A percentile compares a stretch with the other conserved stretches of the same genome.
phyloP scores from a whole-genome alignment of 2,888 invertebrate genomes.

The Pedicia rivosa region DNA sequence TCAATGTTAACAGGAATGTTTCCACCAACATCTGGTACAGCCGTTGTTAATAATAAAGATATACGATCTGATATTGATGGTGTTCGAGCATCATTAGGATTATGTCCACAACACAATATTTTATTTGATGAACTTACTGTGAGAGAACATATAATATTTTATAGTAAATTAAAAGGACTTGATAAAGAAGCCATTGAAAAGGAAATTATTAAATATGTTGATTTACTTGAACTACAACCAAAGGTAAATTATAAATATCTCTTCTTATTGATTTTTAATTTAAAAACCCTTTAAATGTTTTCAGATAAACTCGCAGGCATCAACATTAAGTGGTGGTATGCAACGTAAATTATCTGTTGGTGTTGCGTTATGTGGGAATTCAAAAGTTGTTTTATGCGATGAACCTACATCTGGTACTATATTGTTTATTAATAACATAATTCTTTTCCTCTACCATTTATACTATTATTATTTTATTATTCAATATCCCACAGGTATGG shows the following conservation, averaged over 20 bases:
- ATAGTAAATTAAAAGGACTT: constrained; percentile 50
- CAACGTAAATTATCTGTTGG: constrained; percentile 54
- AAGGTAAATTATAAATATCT: constrained; percentile 24
- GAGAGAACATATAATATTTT: constrained; percentile 64
- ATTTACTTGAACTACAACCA: constrained; percentile 40
- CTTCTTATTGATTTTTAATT: not conserved
- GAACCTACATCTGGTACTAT: constrained; percentile 72
- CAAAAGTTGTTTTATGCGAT: constrained; percentile 52
- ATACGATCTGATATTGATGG: constrained; percentile 39
- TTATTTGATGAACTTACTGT: constrained; percentile 64
- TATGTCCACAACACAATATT: constrained; percentile 72
- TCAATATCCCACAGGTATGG: no score
- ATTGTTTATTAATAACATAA: no score
- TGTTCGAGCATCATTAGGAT: constrained; percentile 50
- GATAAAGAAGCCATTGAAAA: constrained; percentile 30
- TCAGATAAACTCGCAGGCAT: constrained; percentile 32
- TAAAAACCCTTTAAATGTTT: not conserved
- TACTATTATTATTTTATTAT: no score
- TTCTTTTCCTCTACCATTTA: no score
- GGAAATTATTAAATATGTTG: constrained; percentile 44
- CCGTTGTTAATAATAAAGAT: constrained; percentile 50
- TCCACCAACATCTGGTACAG: constrained; percentile 46
- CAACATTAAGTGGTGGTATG: constrained; percentile 49
- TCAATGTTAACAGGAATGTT: constrained; percentile 77
- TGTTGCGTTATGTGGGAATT: constrained; percentile 55